Base-by-base conservation (phyloP, 2,113 vertebrate species). In the Leptobrachium leishanense region DNA sequence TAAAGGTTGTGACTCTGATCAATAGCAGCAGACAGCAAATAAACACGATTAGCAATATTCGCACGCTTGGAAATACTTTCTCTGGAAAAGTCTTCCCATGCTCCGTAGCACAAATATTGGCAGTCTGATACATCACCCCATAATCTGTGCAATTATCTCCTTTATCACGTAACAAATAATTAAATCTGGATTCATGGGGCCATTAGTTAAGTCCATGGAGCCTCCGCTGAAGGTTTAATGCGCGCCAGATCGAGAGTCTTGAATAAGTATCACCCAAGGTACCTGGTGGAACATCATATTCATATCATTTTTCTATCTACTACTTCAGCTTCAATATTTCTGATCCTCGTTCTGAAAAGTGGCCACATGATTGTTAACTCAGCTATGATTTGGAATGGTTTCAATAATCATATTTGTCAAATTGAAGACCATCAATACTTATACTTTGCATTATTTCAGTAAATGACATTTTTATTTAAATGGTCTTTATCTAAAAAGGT, bases 121-220 rank as follows among this genome's bases (percentile, higher is more conserved):
- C 78, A 74, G 71, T 42, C 54, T 66, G 54, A 81, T 81, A 68
- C 71, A 81, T 81, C 65, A 74, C 12, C 78, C 72, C 13, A 68
- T 81, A 81, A 81, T 81, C 64, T 74, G 71, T 11, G 57, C 71
- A 81, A 68, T 81, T 81, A 81, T 74, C 78, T 74, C 41, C 65
- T 81, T 43, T 70, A 46, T 74, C 53, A 54, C 44, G 62, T 55
- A 68, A 69, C 41, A 74, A 81, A 74, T 74, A 81, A 74, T 74
- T 74, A 81, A 81, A 74, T 10, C 39, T 59, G 63, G 70, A 44
- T 50, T 79, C 70, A 67, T 20, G 62, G 54, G 71, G 31, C 72
- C 64, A 50, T 63, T 68, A 46, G 43, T 74, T 57, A 62, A 20
- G 39, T 66, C 65, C 55, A 68, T 62, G 57, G 13, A 39, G 15